Conservation (phyloP, 2,113 vertebrate species). For the Hippocampus zosterae region DNA sequence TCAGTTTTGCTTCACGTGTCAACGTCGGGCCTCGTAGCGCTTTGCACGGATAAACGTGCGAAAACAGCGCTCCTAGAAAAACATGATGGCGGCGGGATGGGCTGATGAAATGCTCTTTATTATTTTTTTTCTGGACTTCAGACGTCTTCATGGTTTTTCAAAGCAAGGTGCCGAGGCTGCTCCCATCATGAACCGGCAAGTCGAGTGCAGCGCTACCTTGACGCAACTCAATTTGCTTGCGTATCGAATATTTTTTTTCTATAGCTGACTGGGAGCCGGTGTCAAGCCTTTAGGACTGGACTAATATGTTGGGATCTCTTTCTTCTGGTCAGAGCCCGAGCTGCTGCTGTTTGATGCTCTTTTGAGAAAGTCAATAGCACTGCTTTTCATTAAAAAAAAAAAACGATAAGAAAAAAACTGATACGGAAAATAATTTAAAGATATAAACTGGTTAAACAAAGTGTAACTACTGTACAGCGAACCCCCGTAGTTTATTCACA, state of each 20-base stretch:
- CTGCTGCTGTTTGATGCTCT: too few relatives aligned
- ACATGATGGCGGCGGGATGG: background rate
- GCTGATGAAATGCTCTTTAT: background rate
- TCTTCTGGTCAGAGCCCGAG: too few relatives aligned
- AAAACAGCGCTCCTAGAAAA: background rate
- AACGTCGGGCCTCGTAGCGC: conserved; percentile 45
- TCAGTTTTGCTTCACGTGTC: conserved; percentile 97
- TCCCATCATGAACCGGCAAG: background rate
- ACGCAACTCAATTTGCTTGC: background rate
- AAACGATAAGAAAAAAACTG: too few relatives aligned
- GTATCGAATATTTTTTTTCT: too few relatives aligned
- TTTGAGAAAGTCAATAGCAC: too few relatives aligned
- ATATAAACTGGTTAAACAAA: too few relatives aligned
- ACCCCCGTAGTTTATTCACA: too few relatives aligned
- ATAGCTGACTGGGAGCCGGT: too few relatives aligned
- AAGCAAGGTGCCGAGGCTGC: background rate
- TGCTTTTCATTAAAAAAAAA: too few relatives aligned
- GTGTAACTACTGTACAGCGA: background rate
- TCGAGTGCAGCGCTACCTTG: background rate
- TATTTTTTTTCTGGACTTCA: background rate
- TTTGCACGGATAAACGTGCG: background rate
- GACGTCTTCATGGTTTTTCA: background rate
- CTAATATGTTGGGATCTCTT: too few relatives aligned
- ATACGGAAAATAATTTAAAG: too few relatives aligned
- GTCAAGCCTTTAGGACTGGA: too few relatives aligned